phyloP scores from a whole-genome alignment of 2,888 invertebrate genomes.

The Conus canariensis region DNA sequence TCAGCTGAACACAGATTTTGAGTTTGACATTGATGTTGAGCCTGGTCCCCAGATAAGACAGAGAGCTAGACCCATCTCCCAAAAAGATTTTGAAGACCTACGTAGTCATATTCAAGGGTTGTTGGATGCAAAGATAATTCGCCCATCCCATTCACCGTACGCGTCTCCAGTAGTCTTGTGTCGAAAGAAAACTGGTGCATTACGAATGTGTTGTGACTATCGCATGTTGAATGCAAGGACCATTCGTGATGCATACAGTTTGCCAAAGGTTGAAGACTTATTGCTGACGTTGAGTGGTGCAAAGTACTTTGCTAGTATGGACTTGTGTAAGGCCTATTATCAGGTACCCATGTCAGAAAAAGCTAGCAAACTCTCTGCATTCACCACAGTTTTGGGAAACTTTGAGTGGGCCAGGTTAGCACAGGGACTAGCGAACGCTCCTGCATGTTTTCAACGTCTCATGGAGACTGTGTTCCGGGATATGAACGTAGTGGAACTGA shows the following conservation, averaged over 20 bases:
- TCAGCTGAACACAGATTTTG: background rate
- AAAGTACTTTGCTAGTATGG: conserved; percentile 35
- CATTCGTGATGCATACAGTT: conserved; percentile 2
- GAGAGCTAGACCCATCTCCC: conserved; percentile 27
- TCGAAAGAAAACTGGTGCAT: background rate
- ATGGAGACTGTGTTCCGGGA: conserved; percentile 42
- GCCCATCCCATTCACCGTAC: conserved; percentile 34
- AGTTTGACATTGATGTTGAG: background rate
- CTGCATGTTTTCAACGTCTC: conserved; percentile 24
- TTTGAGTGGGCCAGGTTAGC: conserved; percentile 23
- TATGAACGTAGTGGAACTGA: conserved; percentile 39
- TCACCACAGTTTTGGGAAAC: conserved; percentile 25
- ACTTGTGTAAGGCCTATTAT: conserved; percentile 23
- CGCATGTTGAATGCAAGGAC: conserved; percentile 7
- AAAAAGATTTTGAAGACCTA: conserved; percentile 25
- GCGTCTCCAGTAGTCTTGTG: conserved; percentile 30
- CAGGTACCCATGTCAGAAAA: conserved; percentile 34
- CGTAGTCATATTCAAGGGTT: conserved; percentile 5
- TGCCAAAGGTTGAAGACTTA: conserved; percentile 33
- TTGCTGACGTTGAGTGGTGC: conserved; percentile 30
- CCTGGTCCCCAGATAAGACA: conserved; percentile 14
- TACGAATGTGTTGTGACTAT: conserved; percentile 37
- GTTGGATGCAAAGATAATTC: conserved; percentile 30
- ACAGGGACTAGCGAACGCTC: conserved; percentile 24
- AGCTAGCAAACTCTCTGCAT: conserved; percentile 22